Evolutionary conservation across 2,797 vertebrate genomes (phyloP), one percentile per base, ranked within the genome.

Genomic region (Eremophila alpestris): DNA sequence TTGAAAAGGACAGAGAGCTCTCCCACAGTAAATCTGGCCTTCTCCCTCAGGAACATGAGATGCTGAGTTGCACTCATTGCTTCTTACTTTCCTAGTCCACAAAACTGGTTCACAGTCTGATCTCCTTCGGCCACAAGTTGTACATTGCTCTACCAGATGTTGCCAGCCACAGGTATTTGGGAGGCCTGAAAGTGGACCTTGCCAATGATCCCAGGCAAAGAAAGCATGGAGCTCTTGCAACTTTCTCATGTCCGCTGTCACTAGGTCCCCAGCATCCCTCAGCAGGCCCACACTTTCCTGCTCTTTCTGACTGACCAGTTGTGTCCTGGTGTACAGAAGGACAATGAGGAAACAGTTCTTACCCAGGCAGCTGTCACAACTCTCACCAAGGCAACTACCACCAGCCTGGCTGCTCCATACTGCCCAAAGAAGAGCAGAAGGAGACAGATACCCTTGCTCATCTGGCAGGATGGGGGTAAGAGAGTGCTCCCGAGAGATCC

Each of bases 151-250:
- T 90, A 46, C 8, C 15, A 54, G 46, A 43, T 20, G 10, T 19
- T 4, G 1, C 16, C 17, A 24, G 15, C 18, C 24, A 60, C 12
- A 63, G 43, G 7, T 60, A 32, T 40, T 87, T 4, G 2, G 16
- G 18, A 87, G 11, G 16, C n/a, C 38, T 18, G 30, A 55, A 36
- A 58, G 18, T 58, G 22, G 43, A 59, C 20, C 16, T 76, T 2
- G 1, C 1, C 40, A 15, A 58, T 43, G n/a, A 76, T 23, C 2
- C 64, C 41, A 69, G 16, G 65, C 24, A 81, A 78, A 73, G 17
- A 38, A 58, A 30, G 6, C 26, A 52, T 30, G 0, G 0, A 59
- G 43, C 10, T 52, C 18, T 38, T 34, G 36, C 11, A 2, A 9
- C 32, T 79, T 76, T 77, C 17, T 26, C 23, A 9, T 21, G 9